A percentile compares a stretch with the other conserved stretches of the same genome.
phyloP scores from a whole-genome alignment of 2,888 invertebrate species.

The Troglohyphantes excavatus region DNA sequence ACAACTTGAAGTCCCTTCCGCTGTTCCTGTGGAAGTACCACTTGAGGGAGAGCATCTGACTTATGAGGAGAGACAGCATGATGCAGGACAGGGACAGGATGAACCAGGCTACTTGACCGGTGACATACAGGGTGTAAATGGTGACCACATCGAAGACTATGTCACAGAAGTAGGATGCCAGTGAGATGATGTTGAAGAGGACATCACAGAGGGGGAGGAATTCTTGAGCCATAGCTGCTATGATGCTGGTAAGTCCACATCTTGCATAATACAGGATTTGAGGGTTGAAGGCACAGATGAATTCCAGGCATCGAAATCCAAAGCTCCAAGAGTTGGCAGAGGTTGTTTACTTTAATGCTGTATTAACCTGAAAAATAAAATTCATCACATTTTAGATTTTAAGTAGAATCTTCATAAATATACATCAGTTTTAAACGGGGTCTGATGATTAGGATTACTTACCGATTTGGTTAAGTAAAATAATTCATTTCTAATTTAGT shows the following conservation, averaged over 20 bases:
- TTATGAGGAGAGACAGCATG: slow-evolving; percentile 88
- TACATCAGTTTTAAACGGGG: no score
- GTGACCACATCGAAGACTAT: slow-evolving; percentile 93
- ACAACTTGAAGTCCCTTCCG: slow-evolving; percentile 69
- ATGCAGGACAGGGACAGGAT: slow-evolving; percentile 87
- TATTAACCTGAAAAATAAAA: slow-evolving; percentile 1
- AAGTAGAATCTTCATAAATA: no score
- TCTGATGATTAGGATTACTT: no score
- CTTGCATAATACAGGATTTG: slow-evolving; percentile 73
- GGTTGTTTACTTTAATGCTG: not conserved
- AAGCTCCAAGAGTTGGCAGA: not conserved
- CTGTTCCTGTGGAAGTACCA: slow-evolving; percentile 81
- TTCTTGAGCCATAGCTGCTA: slow-evolving; percentile 86
- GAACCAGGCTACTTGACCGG: slow-evolving; percentile 79
- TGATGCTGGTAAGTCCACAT: slow-evolving; percentile 77
- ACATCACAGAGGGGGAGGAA: slow-evolving; percentile 95
- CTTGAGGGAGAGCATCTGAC: slow-evolving; percentile 83
- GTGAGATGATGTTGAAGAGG: slow-evolving; percentile 93
- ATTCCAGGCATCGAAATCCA: slow-evolving; percentile 47
- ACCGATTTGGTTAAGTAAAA: no score
- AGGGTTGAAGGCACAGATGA: slow-evolving; percentile 30
- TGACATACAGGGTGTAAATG: slow-evolving; percentile 89
- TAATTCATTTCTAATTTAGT: no score
- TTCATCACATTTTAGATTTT: no score
- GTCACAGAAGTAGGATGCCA: slow-evolving; percentile 95